A percentile compares a stretch with the other conserved stretches of the same genome.
Conservation (phyloP, 2,113 vertebrate genomes). For the Lepidothrix coronata region DNA sequence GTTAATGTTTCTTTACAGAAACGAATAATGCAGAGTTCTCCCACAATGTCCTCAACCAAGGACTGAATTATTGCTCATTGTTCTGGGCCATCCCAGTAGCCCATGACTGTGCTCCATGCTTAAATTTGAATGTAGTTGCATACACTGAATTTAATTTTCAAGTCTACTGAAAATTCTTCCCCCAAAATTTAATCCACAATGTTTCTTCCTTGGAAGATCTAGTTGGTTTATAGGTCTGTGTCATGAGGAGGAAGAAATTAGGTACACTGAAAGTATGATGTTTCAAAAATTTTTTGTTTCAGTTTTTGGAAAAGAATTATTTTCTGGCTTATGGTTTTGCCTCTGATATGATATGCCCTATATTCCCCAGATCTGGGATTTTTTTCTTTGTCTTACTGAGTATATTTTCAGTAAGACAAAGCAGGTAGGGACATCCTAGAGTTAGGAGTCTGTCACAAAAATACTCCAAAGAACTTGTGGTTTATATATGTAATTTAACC, state of each 20-base stretch:
- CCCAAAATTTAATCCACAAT: not conserved
- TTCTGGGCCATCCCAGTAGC: not conserved
- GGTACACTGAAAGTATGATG: not conserved
- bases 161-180: not conserved
- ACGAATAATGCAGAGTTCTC: not conserved
- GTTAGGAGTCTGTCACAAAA: not conserved
- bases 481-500: not conserved
- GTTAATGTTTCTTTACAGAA: not conserved
- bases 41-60: not conserved
- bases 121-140: not conserved
- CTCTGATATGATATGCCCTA: not conserved
- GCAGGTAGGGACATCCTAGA: not conserved
- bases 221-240: not conserved
- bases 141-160: not conserved
- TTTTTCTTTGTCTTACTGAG: not conserved
- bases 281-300: not conserved
- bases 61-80: rapidly evolving
- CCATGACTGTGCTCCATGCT: not conserved
- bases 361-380: not conserved
- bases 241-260: not conserved
- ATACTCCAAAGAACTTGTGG: not conserved
- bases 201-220: not conserved
- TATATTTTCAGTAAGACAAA: not conserved
- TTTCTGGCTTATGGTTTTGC: not conserved
- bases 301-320: not conserved